Base-by-base conservation (phyloP, 1,140 invertebrate species). In the Lasaia peninsularis region DNA sequence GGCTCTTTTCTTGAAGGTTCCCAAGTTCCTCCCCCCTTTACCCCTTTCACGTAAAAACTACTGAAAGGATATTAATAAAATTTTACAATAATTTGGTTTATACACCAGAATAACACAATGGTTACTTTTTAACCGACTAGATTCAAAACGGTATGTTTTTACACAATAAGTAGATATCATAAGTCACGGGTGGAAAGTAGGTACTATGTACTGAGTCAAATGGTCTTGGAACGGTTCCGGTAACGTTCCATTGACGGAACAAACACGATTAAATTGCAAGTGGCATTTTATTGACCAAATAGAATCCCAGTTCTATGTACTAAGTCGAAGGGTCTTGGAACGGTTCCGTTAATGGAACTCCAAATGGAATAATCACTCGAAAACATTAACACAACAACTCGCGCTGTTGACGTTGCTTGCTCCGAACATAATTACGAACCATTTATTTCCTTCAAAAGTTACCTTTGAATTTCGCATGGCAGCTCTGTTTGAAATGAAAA, bases 381-480 rank as follows among this genome's bases (percentile, higher is more conserved):
- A 52, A 52, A 51, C 44, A 65, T 60, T 48, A 58, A 58, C 21
- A 60, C 40, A 37, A 55, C 55, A 58, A 62, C 44, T 63, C 60
- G 48, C 58, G 50, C 49, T 58, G 60, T 65, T 57, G 60, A 57
- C 56, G 67, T 60, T 61, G 16, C 40, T 48, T 48, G 56, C 50
- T 64, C 52, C 24, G 55, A 62, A 67, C 65, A 65, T 72, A 70
- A 72, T 75, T 72, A 75, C 57, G 56, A 64, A 63, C 62, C 65
- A 70, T 73, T 75, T 69, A 67, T 75, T 71, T 62, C 54, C 65
- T 63, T 69, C 64, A 67, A 63, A 70, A 71, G 66, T 64, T 67
- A 65, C 69, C 60, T 71, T 69, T 52, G 57, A 71, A 65, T 67
- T 69, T 66, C 69, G 54, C 64, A 50, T 69, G 61, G 57, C 63